Evolutionary conservation across 2,888 invertebrate species (phyloP).

Genomic region (Stomorhina lunata): DNA sequence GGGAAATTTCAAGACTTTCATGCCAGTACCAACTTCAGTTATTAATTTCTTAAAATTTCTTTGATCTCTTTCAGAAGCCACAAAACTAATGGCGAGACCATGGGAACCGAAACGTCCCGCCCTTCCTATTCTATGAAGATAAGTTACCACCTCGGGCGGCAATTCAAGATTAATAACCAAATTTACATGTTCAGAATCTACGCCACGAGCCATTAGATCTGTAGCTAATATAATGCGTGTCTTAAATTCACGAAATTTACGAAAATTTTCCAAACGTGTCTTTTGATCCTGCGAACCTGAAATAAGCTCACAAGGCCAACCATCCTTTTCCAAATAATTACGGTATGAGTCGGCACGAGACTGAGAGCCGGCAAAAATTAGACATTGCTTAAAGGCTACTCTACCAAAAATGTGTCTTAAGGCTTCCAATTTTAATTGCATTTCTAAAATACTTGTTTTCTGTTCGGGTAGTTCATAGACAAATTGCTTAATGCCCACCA

Average conservation of each 20-base stretch:
- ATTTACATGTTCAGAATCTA: conserved; percentile 96
- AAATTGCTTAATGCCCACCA: conserved; percentile 92
- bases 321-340: conserved; percentile 85
- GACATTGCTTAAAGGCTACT: conserved; percentile 91
- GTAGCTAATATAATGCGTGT: conserved; percentile 94
- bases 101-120: conserved; percentile 95
- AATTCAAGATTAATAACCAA: conserved; percentile 95
- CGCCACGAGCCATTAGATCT: conserved; percentile 94
- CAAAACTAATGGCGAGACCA: conserved; percentile 89
- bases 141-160: conserved; percentile 89
- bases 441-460: conserved; percentile 84
- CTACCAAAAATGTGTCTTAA: conserved; percentile 85
- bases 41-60: conserved; percentile 82
- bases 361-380: conserved; percentile 95
- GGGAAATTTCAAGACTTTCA: conserved; percentile 81
- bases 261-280: conserved; percentile 87
- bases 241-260: conserved; percentile 88
- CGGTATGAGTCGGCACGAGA: conserved; percentile 89
- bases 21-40: conserved; percentile 81
- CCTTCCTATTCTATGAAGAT: conserved; percentile 96
- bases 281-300: conserved; percentile 90
- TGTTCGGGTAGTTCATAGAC: conserved; percentile 83
- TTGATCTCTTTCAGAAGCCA: conserved; percentile 85
- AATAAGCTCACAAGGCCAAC: conserved; percentile 90
- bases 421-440: conserved; percentile 84